Percentiles rank a stretch among this genome's conserved stretches.
Conservation (phyloP, 2,888 invertebrate genomes). For the Sarcophaga subvicina region DNA sequence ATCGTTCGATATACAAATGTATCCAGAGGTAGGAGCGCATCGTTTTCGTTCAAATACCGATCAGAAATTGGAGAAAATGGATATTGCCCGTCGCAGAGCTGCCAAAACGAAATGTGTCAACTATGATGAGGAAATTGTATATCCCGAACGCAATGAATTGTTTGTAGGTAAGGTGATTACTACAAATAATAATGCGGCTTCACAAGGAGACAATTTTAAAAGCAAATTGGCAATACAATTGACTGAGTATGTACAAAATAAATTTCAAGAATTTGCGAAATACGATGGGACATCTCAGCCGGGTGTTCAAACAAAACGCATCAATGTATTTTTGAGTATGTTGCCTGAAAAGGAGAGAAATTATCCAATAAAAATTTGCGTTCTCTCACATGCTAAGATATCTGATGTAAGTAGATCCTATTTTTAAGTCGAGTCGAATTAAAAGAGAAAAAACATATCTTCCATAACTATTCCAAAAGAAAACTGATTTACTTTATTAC, state of each 20-base stretch:
- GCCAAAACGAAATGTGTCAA: constrained; percentile 86
- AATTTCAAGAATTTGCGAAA: constrained; percentile 94
- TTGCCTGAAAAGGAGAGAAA: constrained; percentile 90
- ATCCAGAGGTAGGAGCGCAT: constrained; percentile 85
- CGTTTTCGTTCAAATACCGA: constrained; percentile 93
- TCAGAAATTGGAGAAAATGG: constrained; percentile 93
- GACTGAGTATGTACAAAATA: constrained; percentile 90
- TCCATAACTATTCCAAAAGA: too few relatives aligned
- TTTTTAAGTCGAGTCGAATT: too few relatives aligned
- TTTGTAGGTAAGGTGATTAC: constrained; percentile 74
- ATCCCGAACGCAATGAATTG: constrained; percentile 76
- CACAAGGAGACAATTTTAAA: constrained; percentile 64
- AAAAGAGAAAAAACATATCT: too few relatives aligned
- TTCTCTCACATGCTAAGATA: constrained; percentile 92
- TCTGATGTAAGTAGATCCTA: constrained; percentile 83
- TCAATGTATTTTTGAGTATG: constrained; percentile 95
- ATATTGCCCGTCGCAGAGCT: constrained; percentile 91
- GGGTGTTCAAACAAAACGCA: constrained; percentile 90
- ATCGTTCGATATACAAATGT: constrained; percentile 91
- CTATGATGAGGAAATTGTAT: constrained; percentile 77
- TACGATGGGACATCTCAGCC: constrained; percentile 95
- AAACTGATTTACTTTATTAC: too few relatives aligned
- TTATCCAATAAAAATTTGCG: constrained; percentile 92
- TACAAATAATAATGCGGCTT: not conserved
- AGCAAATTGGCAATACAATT: constrained; percentile 90